Percentiles rank a stretch among this genome's conserved stretches.
Evolutionary conservation across 2,797 vertebrate species (phyloP).

Genomic region (Argyrosomus regius): DNA sequence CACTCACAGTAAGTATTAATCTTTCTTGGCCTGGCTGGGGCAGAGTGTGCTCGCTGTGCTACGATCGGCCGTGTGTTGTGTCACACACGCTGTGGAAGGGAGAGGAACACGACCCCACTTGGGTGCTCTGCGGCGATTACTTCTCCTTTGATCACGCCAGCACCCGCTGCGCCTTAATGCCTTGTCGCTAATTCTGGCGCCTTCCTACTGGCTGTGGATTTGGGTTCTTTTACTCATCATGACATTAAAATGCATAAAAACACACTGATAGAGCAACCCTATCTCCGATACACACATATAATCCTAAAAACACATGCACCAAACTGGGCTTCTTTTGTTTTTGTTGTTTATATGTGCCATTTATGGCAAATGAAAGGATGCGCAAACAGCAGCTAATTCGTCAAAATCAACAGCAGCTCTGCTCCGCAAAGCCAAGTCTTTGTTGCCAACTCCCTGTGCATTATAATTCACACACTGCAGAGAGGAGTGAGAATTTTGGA

Average conservation of each 20-base stretch:
- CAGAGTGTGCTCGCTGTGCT: constrained; percentile 27
- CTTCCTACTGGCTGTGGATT: constrained; percentile 64
- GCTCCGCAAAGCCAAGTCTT: constrained; percentile 64
- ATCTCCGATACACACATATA: constrained; percentile 54
- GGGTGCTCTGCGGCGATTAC: constrained; percentile 64
- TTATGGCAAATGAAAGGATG: constrained; percentile 40
- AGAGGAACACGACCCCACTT: constrained; percentile 61
- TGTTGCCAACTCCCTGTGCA: constrained; percentile 71
- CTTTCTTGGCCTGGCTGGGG: constrained; percentile 47
- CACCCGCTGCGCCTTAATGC: constrained; percentile 71
- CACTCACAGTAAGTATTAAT: constrained; percentile 63
- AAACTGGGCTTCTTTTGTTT: constrained; percentile 48
- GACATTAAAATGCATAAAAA: constrained; percentile 49
- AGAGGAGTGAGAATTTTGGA: constrained; percentile 72
- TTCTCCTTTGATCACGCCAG: constrained; percentile 74
- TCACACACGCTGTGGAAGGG: constrained; percentile 44
- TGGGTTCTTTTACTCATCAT: constrained; percentile 50
- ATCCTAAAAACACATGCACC: constrained; percentile 51
- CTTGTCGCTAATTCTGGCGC: constrained; percentile 69
- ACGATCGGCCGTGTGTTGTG: constrained; percentile 32
- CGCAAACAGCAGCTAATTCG: constrained; percentile 70
- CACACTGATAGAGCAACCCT: constrained; percentile 31
- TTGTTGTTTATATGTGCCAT: constrained; percentile 31
- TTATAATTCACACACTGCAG: constrained; percentile 70
- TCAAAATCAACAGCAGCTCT: constrained; percentile 71